Conservation (phyloP, 1,140 invertebrate species). For the Centruroides sculpturatus region DNA sequence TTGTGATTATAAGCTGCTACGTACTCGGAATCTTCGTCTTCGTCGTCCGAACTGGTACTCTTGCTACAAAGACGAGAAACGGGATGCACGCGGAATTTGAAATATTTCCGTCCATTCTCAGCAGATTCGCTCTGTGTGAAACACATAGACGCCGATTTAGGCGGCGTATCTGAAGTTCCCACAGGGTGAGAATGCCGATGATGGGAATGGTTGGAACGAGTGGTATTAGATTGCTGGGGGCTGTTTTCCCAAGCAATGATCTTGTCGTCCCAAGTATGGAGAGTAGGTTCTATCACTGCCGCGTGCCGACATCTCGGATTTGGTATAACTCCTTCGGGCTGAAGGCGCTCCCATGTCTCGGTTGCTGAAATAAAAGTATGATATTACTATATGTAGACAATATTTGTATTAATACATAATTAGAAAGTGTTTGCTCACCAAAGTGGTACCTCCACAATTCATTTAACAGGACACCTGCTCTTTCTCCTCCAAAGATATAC, state of each 20-base stretch:
- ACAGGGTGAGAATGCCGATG: neutral
- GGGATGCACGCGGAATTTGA: slow-evolving; percentile 18
- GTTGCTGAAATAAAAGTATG: slow-evolving; percentile 35
- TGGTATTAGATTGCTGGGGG: neutral
- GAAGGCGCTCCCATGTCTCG: slow-evolving; percentile 59
- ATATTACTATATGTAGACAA: neutral
- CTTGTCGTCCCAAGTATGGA: slow-evolving; percentile 12
- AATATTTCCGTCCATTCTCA: neutral
- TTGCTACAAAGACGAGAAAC: slow-evolving; percentile 17
- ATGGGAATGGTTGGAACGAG: neutral
- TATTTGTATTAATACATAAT: neutral
- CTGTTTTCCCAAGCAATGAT: slow-evolving; percentile 1
- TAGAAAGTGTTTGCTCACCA: slow-evolving; percentile 36
- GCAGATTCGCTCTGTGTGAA: slow-evolving; percentile 10
- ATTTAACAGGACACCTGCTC: slow-evolving; percentile 48
- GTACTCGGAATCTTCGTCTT: slow-evolving; percentile 16
- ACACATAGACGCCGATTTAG: slow-evolving; percentile 21
- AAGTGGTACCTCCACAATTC: slow-evolving; percentile 80
- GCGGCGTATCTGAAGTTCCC: slow-evolving; percentile 2
- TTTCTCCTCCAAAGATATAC: slow-evolving; percentile 69
- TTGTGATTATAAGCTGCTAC: slow-evolving; percentile 10
- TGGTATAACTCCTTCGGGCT: slow-evolving; percentile 49
- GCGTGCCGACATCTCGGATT: slow-evolving; percentile 47
- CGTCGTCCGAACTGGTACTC: slow-evolving; percentile 14
- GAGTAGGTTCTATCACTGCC: slow-evolving; percentile 21